Evolutionary conservation across 2,113 vertebrate genomes (phyloP).

Genomic region (Gavialis gangeticus): DNA sequence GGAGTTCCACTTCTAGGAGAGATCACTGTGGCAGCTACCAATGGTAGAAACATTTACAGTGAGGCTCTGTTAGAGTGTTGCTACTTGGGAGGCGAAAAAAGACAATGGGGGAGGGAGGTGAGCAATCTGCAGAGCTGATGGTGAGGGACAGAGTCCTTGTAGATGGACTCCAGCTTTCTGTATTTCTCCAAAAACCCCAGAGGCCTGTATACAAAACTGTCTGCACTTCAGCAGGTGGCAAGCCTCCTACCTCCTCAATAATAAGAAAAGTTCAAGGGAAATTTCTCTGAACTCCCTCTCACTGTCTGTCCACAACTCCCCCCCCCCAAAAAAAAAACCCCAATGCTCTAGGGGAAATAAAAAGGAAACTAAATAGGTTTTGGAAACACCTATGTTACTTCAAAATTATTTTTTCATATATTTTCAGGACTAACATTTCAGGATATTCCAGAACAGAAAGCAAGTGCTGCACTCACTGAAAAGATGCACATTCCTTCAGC

Average conservation of each 20-base stretch:
- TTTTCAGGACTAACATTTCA: background rate
- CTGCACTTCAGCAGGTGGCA: background rate
- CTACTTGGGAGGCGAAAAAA: background rate
- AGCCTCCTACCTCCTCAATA: background rate
- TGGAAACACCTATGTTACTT: too few relatives aligned
- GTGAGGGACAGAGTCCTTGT: background rate
- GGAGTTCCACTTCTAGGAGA: background rate
- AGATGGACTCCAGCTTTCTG: fast-evolving
- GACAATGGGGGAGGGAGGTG: background rate
- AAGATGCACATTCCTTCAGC: too few relatives aligned
- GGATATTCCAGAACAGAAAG: slow-evolving; percentile 14
- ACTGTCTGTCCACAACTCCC: too few relatives aligned
- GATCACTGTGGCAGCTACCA: background rate
- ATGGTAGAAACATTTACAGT: slow-evolving; percentile 24
- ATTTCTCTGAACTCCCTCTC: background rate
- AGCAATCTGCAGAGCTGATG: fast-evolving
- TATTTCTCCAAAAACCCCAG: background rate
- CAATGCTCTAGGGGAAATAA: too few relatives aligned
- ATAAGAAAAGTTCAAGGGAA: background rate
- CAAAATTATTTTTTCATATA: slow-evolving; percentile 12
- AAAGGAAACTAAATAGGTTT: too few relatives aligned
- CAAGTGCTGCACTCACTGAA: background rate
- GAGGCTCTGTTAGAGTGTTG: background rate
- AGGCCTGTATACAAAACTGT: background rate
- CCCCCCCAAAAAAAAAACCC: too few relatives aligned